These are phyloP conservation scores for Leptodactylus fallax DNA, from an alignment of 2,797 vertebrate species.

Conservation along the genomic window DNA sequence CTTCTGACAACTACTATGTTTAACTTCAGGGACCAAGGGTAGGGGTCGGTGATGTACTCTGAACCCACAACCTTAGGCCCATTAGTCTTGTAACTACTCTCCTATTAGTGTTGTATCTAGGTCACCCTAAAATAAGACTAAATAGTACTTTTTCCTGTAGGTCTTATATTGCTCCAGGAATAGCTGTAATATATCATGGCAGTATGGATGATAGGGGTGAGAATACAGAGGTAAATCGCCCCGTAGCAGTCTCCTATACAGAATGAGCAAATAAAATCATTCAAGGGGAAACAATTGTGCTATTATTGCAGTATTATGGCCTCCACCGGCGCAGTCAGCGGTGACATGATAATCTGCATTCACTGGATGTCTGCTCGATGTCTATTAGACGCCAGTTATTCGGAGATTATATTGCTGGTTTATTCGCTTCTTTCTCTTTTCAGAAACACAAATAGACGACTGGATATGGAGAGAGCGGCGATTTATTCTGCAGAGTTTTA, in stretches of 20 bases:
- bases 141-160: background rate
- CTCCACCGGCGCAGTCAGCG: background rate
- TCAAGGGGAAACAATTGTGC: conserved; percentile 6
- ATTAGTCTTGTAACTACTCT: no score
- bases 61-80: no score
- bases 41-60: no score
- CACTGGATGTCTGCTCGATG: background rate
- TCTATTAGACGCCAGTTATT: conserved; percentile 17
- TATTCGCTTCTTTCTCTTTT: background rate
- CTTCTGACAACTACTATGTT: no score
- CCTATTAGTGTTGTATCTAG: no score
- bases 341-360: background rate
- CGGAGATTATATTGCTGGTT: background rate
- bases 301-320: background rate
- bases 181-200: background rate
- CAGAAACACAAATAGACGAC: background rate
- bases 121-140: no score
- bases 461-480: background rate
- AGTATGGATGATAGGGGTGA: no score
- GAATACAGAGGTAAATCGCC: background rate
- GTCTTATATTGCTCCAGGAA: background rate
- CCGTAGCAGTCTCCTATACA: background rate
- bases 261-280: background rate
- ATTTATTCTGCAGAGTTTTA: background rate
- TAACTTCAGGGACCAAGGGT: no score